A percentile compares a stretch with the other conserved stretches of the same genome.
Conservation (phyloP, 2,113 vertebrate species). For the Nesoenas mayeri region DNA sequence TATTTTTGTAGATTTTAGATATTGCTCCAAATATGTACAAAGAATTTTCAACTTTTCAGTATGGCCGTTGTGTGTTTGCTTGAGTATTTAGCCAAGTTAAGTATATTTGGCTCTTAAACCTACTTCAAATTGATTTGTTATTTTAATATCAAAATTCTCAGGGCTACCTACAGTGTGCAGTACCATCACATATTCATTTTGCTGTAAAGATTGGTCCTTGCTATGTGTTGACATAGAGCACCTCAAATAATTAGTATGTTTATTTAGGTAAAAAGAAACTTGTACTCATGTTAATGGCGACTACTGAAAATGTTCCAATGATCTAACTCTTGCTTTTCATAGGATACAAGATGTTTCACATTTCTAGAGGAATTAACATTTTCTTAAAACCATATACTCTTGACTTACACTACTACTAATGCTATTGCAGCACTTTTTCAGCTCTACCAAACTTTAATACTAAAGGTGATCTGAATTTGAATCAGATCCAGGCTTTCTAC, state of each 20-base stretch:
- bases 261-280: neutral
- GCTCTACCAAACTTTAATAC: neutral
- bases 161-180: neutral
- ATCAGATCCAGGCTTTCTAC: neutral
- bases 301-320: neutral
- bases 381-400: neutral
- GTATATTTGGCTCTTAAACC: neutral
- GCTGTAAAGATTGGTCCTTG: neutral
- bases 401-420: neutral
- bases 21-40: neutral
- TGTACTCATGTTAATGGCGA: neutral
- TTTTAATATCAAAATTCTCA: neutral
- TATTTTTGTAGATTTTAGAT: neutral
- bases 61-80: neutral
- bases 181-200: neutral
- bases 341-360: neutral
- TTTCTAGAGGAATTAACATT: neutral
- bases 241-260: neutral
- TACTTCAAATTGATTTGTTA: neutral
- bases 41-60: neutral
- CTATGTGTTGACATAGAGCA: neutral
- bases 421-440: neutral
- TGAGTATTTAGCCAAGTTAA: neutral
- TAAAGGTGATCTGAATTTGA: slow-evolving; percentile 29
- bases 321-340: neutral